Evolutionary conservation across 2,888 invertebrate species (phyloP), one percentile per base, ranked within the genome.

Genomic region (Dasysyrphus albostriatus): DNA sequence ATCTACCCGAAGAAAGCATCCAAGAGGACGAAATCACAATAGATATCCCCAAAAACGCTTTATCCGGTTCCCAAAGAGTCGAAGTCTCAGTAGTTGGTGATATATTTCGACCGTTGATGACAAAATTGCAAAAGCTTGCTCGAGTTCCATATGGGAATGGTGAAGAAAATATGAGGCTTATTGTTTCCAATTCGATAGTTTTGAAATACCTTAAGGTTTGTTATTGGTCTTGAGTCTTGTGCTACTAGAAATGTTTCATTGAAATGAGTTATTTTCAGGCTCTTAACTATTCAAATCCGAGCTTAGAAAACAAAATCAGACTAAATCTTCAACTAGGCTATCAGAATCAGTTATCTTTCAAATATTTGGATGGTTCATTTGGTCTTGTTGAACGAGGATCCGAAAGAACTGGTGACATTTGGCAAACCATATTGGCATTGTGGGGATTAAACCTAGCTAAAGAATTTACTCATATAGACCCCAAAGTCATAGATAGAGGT

Each of bases 271-370:
- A 5, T n/a, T 4, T 79, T 73, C 65, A 84, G 89, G 84, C 72
- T 88, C 94, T 94, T 94, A 94, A 88, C 94, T 95, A 96, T 90
- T 91, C 96, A 42, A 96, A 95, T 0, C 94, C 94, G 42, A 94
- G 94, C 0, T 93, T 97, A 65, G 94, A 95, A 90, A 93, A 93
- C 1, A 95, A 95, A 90, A 93, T 94, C 0, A 90, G 92, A 32
- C 90, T 89, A 24, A 92, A 93, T 88, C 95, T 98, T 91, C 97
- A 98, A 90, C 94, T 95, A 29, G 98, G 98, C 9, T 99, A 98
- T 92, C 99, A 99, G 92, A 95, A 97, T 82, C 96, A 99, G 91
- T 94, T 99, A 91, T 97, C 96, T 0, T 99, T 96, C 92, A 95
- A 96, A 79, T 95, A 96, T 84, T 90, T 93, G 0, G 98, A 99